Evolutionary conservation across 2,113 vertebrate species (phyloP), one percentile per base, ranked within the genome.

Genomic region (Aldabrachelys gigantea): DNA sequence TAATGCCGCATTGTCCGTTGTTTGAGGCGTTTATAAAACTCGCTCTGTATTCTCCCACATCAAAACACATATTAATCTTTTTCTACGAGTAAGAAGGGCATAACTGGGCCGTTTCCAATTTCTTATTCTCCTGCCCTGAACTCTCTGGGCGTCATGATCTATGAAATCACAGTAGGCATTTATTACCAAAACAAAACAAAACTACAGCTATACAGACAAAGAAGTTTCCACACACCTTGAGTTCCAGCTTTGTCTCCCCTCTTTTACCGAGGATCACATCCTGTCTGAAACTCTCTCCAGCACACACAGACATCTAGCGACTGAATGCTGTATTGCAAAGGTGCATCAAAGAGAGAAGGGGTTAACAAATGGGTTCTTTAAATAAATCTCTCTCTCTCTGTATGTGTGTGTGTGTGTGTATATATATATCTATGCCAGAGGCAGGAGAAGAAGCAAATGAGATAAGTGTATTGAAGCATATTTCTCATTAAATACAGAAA

Each of bases 401-500:
- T 35, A 16, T 62, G 25, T 21, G 27, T 52, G 24, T n/a, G n/a
- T n/a, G n/a, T 54, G 16, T 50, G 4, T 52, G 6, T 52, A 5
- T 76, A 3, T 41, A 0, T 54, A 0, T 35, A 0, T 47, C 62
- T 87, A 5, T 38, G 0, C 0, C 6, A 8, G 10, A 84, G 59
- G 72, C 2, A 41, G 47, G 84, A 10, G 3, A n/a, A 31, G 87
- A 3, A 72, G 90, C 76, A 54, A 86, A 59, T 27, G 24, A 44
- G 87, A 85, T 80, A 41, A 87, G 96, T 9, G 85, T 76, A 65
- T 90, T 3, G 69, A 95, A 81, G 89, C 83, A 3, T 84, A 38
- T 96, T 95, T 89, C 93, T 97, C 94, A 86, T 95, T 91, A 95
- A 93, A 75, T 21, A 75, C 0, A 89, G 90, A 76, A 52, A 95